These are phyloP conservation scores for Clarias gariepinus DNA, from an alignment of 2,113 vertebrate species.

Conservation along the genomic window DNA sequence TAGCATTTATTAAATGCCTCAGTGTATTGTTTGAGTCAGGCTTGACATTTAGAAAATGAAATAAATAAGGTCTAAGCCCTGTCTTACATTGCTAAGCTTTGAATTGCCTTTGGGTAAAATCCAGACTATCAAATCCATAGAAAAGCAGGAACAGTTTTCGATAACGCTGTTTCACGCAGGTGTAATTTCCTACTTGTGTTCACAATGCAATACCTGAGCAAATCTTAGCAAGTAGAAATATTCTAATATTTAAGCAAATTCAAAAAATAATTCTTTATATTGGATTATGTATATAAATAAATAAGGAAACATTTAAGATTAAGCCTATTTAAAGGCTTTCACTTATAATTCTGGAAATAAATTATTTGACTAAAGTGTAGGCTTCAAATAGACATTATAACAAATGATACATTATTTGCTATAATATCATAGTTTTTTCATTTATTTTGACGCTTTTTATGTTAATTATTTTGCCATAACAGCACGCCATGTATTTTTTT, in stretches of 20 bases:
- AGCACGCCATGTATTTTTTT: background rate
- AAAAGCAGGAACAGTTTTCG: background rate
- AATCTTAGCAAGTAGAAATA: background rate
- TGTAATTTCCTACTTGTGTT: background rate
- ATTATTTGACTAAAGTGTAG: background rate
- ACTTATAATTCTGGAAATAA: background rate
- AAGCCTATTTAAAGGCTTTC: no score
- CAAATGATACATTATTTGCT: background rate
- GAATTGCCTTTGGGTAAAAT: background rate
- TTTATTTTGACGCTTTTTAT: background rate
- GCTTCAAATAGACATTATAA: background rate
- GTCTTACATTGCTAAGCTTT: background rate
- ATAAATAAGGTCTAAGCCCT: background rate
- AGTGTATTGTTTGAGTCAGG: background rate
- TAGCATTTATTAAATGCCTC: background rate
- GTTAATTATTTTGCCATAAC: background rate
- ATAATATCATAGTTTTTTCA: background rate
- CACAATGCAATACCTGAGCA: background rate
- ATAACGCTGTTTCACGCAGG: background rate
- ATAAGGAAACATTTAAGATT: background rate
- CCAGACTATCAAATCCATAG: background rate
- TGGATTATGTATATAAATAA: background rate
- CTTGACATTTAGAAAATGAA: background rate
- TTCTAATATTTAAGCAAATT: background rate
- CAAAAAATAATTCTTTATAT: background rate